Conservation (phyloP, 2,113 vertebrate genomes). For the Lasiurus cinereus region DNA sequence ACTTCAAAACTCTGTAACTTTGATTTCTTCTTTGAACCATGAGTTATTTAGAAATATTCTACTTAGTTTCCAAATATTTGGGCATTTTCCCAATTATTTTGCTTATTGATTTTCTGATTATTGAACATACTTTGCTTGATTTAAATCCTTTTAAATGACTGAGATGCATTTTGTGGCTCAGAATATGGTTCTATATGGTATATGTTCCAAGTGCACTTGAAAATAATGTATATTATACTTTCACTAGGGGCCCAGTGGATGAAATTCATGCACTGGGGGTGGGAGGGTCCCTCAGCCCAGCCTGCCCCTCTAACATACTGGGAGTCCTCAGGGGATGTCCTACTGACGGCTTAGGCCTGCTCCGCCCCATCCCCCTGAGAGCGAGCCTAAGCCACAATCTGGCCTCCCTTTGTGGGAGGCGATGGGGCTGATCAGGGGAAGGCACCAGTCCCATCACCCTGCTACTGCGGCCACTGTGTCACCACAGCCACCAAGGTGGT, state of each 20-base stretch:
- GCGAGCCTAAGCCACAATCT: no score
- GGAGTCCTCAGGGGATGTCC: no score
- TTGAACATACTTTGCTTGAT: background rate
- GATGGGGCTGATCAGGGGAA: no score
- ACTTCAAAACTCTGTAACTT: background rate
- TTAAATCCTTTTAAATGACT: background rate
- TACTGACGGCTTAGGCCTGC: no score
- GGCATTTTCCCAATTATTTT: background rate
- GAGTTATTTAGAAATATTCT: background rate
- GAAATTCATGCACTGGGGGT: no score
- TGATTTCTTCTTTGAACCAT: background rate
- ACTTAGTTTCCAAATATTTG: conserved; percentile 19
- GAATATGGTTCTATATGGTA: background rate
- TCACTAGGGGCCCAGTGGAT: background rate
- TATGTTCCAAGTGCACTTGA: background rate
- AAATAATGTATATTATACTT: background rate
- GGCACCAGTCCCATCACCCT: no score
- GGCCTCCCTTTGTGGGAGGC: no score
- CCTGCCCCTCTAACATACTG: no score
- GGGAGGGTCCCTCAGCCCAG: no score
- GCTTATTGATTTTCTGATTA: background rate
- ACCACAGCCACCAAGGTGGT: no score
- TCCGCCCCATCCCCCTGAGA: no score
- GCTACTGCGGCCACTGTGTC: no score
- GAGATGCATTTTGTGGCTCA: background rate